Base-by-base conservation (phyloP, 2,797 vertebrate genomes). In the Spondyliosoma cantharus region DNA sequence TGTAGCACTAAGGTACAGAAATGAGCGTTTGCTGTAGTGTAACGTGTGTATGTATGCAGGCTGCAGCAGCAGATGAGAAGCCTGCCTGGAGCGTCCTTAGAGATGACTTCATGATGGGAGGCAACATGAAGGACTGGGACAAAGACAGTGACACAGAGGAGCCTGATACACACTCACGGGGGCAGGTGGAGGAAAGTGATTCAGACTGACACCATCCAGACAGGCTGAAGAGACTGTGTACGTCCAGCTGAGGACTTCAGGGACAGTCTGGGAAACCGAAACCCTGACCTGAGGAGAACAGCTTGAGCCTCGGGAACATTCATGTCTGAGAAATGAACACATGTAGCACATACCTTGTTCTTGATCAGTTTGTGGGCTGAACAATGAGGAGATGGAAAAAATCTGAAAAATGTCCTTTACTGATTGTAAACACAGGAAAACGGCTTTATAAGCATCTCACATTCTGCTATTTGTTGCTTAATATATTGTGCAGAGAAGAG, bases 71-170 rank as follows among this genome's bases (percentile, higher is more conserved):
- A n/a, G 91, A 95, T 60, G 94, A 96, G 43, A 90, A 90, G 19
- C 95, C 97, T 0, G 91, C 94, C 2, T 99, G 98, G 97, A 96
- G 92, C 7, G 96, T 97, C 78, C 91, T 99, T 37, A 96, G 94
- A 22, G 97, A 99, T 3, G 97, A 98, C 86, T 98, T 96, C 92
- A 98, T 99, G 98, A 97, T 98, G 97, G 97, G 96, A 27, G 96
- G 97, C 0, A 94, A 95, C 54, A 99, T 99, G 98, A 99, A 97
- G 86, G 98, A 99, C 94, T 99, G 98, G 97, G 98, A 99, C 94
- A 97, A 96, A 69, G 94, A 96, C 60, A 97, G 96, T 6, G 94
- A 95, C 0, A 81, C 88, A 7, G 95, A 93, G 17, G 91, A 88
- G 0, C 82, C 32, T 0, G 70, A 65, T 5, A 43, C 22, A 4